Evolutionary conservation across 2,113 vertebrate genomes (phyloP).

Genomic region (Gracilinanus agilis): DNA sequence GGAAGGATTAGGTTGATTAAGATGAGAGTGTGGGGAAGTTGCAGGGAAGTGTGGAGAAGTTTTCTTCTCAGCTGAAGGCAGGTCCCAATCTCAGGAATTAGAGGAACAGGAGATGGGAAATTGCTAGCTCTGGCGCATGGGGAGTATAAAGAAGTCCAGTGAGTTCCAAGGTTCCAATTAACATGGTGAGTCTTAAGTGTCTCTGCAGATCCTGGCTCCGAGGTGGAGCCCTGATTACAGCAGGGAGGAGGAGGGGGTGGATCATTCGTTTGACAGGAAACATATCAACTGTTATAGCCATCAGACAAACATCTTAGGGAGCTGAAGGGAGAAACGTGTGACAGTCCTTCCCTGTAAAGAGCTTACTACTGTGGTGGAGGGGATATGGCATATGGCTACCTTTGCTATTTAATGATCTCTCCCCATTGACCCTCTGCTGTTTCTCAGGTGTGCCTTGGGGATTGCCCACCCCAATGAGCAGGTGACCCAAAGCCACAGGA

Average conservation of each 20-base stretch:
- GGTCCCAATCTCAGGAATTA: neutral
- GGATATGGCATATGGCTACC: neutral
- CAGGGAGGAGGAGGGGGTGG: neutral
- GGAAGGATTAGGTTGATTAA: neutral
- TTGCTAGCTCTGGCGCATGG: neutral
- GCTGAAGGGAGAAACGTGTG: neutral
- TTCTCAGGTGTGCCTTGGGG: neutral
- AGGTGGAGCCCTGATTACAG: neutral
- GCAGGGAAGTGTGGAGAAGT: neutral
- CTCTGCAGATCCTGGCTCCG: neutral
- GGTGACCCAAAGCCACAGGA: neutral
- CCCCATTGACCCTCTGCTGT: neutral
- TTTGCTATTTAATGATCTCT: neutral
- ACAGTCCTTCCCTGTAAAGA: neutral
- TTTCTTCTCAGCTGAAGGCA: neutral
- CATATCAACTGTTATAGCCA: neutral
- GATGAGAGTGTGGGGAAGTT: neutral
- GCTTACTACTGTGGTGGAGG: neutral
- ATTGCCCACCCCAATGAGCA: neutral
- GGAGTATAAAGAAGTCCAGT: neutral
- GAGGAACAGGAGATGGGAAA: neutral
- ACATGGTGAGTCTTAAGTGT: neutral
- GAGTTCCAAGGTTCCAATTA: neutral
- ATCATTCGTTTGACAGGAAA: neutral
- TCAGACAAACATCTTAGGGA: neutral